Evolutionary conservation across 2,797 vertebrate species (phyloP).

Genomic region (Sarcoramphus papa): DNA sequence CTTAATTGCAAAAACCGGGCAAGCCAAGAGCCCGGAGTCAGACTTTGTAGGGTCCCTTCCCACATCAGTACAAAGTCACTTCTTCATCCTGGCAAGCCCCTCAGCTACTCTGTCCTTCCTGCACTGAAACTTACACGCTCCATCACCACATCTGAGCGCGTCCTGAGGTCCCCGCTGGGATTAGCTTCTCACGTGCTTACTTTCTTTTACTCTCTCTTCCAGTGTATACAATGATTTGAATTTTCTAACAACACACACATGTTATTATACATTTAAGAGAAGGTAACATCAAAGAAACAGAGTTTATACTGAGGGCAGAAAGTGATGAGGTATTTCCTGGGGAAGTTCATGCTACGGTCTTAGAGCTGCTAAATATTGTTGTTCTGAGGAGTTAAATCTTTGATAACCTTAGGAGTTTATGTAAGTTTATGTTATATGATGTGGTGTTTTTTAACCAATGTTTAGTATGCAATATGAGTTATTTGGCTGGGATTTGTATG

Average conservation of each 20-base stretch:
- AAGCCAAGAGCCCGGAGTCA: not conserved
- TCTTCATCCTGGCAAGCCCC: not conserved
- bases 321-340: conserved; percentile 39
- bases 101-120: not conserved
- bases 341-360: not conserved
- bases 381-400: not conserved
- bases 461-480: not conserved
- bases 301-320: conserved; percentile 23
- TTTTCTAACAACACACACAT: conserved; percentile 1
- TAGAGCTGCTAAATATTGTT: not conserved
- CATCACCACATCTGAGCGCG: not conserved
- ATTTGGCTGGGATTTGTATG: not conserved
- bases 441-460: not conserved
- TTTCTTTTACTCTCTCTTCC: not conserved
- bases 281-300: conserved; percentile 15
- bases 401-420: not conserved
- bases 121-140: not conserved
- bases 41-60: not conserved
- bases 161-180: not conserved
- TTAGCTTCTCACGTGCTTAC: not conserved
- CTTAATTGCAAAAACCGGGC: not conserved
- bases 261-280: not conserved
- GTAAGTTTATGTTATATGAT: not conserved
- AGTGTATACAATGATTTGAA: not conserved
- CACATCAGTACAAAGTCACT: not conserved